phyloP scores from a whole-genome alignment of 2,888 invertebrate species.

The Paralinhomoeus sp. region DNA sequence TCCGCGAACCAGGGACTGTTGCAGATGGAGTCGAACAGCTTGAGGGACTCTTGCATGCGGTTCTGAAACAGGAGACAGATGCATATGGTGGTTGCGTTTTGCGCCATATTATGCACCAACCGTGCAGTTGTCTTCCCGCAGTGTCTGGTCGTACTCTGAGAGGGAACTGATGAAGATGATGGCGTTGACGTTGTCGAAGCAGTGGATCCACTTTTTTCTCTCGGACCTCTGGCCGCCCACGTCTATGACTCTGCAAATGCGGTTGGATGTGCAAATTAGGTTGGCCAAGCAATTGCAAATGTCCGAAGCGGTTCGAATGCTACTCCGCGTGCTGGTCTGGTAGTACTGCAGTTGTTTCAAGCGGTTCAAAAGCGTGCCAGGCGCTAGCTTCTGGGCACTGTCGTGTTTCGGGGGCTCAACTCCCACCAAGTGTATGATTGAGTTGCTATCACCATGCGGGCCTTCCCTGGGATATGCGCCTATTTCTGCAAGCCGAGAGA shows the following conservation, averaged over 20 bases:
- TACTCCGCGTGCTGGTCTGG: too few relatives aligned
- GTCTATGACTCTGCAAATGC: constrained; percentile 88
- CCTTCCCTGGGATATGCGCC: too few relatives aligned
- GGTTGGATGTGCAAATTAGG: too few relatives aligned
- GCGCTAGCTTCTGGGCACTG: too few relatives aligned
- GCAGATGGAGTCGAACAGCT: constrained; percentile 98
- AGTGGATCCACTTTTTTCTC: constrained; percentile 99
- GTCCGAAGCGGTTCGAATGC: too few relatives aligned
- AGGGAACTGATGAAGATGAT: constrained; percentile 99
- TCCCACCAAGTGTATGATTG: too few relatives aligned
- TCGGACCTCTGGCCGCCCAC: constrained; percentile 70
- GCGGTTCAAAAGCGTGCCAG: too few relatives aligned
- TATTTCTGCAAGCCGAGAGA: too few relatives aligned
- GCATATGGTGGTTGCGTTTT: not conserved
- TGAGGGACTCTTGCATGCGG: constrained; percentile 99
- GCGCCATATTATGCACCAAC: constrained; percentile 34
- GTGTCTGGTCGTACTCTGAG: constrained; percentile 98
- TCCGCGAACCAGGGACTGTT: constrained; percentile 99
- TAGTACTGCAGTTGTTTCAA: too few relatives aligned
- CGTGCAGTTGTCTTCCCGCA: constrained; percentile 99
- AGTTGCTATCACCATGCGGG: too few relatives aligned
- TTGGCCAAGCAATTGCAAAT: too few relatives aligned
- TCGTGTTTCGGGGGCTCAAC: too few relatives aligned
- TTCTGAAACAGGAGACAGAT: constrained; percentile 42
- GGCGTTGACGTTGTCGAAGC: constrained; percentile 95